Base-by-base conservation (phyloP, 2,888 invertebrate genomes). In the Lepetodrilus schrolli region DNA sequence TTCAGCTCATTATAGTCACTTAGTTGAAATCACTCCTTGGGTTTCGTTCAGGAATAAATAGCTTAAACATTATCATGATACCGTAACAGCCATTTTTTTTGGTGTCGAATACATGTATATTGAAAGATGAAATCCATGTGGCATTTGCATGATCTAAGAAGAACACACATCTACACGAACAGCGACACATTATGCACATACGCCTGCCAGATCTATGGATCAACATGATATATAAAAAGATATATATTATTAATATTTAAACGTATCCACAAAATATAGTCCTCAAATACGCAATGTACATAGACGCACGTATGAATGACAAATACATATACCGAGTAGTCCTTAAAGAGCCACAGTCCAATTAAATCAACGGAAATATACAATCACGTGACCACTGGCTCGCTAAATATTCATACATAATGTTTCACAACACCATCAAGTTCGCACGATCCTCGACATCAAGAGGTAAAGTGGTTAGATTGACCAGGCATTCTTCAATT, bases 281-380 rank as follows among this genome's bases (percentile, higher is more conserved):
- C 58, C 58, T 58, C 58, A 58, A 58, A 58, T 58, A 58, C 58
- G 58, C 58, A 58, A 58, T 58, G 58, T 58, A 58, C 58, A 58
- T 58, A 23, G 58, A 34, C 58, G 17, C 17, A 48, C 48, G 21
- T 21, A 48, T 48, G 21, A 4, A 21, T 48, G 48, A 48, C 48
- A 21, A 21, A 21, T 48, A 48, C 48, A 48, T 48, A 48, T 48
- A 48, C 48, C 21, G 21, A n/a, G 20, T 20, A 48, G 48, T 48
- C 17, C 7, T 17, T 21, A n/a, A 21, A 58, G 58, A 26, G 17
- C 13, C 58, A 13, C 58, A 30, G 58, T 58, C 58, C 58, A 58
- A 30, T 58, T 34, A 58, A 58, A 58, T 58, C 58, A 58, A 58
- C 58, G 34, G 58, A 58, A 58, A 58, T 58, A 58, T 58, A 58